Evolutionary conservation across 2,888 invertebrate genomes (phyloP).

Genomic region (Micoletzkya japonica): DNA sequence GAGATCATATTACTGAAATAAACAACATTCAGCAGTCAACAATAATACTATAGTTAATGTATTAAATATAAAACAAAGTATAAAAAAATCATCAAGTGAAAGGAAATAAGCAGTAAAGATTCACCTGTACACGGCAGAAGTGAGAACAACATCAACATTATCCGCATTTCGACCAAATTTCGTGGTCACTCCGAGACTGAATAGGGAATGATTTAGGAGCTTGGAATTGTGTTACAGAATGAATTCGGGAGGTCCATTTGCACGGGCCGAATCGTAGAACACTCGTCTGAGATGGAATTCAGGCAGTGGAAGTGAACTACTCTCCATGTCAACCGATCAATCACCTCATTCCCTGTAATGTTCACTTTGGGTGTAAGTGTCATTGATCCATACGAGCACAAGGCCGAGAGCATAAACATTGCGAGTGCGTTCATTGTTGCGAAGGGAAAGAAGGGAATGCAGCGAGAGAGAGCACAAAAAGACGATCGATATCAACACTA

Average conservation of each 20-base stretch:
- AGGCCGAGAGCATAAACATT: no score
- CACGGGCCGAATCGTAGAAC: neutral
- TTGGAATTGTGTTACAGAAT: no score
- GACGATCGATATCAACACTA: no score
- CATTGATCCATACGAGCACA: no score
- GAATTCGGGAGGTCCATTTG: neutral
- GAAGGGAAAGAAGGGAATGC: no score
- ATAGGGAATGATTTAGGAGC: no score
- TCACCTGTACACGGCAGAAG: conserved; percentile 60
- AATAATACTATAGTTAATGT: neutral
- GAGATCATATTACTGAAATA: conserved; percentile 65
- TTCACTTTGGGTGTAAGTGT: no score
- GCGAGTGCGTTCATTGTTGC: no score
- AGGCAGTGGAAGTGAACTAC: neutral
- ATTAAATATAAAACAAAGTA: neutral
- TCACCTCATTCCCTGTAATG: no score
- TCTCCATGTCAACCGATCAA: neutral
- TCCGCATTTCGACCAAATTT: conserved; percentile 59
- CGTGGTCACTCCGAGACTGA: conserved; percentile 39
- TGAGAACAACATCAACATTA: conserved; percentile 58
- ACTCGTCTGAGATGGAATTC: neutral
- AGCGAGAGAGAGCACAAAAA: no score
- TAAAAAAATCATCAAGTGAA: neutral
- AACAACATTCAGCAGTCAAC: neutral
- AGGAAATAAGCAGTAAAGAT: neutral